Evolutionary conservation across 2,797 vertebrate genomes (phyloP).

Genomic region (Peromyscus attwateri): DNA sequence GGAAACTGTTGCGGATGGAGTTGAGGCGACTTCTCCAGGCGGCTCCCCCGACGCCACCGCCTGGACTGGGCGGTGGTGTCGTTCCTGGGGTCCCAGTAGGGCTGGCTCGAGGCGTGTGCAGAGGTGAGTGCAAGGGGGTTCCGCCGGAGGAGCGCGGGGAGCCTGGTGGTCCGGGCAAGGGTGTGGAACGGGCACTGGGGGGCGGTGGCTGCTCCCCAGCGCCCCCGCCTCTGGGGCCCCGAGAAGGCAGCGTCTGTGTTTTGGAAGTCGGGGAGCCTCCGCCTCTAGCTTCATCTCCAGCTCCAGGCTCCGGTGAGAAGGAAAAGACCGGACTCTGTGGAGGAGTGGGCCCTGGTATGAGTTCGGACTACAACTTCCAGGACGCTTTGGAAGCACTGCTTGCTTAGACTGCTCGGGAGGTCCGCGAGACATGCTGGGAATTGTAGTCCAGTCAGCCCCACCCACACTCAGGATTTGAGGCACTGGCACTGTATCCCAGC

Average conservation of each 20-base stretch:
- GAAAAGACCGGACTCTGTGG: conserved; percentile 86
- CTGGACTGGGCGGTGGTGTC: conserved; percentile 93
- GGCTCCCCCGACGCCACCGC: conserved; percentile 92
- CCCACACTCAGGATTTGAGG: background rate
- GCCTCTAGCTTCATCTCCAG: conserved; percentile 81
- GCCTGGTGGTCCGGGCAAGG: conserved; percentile 90
- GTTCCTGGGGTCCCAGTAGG: conserved; percentile 90
- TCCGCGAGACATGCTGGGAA: background rate
- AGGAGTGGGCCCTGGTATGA: conserved; percentile 75
- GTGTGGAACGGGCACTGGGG: conserved; percentile 90
- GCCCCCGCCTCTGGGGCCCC: conserved; percentile 92
- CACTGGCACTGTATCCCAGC: background rate
- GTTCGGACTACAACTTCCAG: conserved; percentile 19
- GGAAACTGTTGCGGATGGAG: conserved; percentile 96
- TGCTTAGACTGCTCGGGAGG: rapidly evolving
- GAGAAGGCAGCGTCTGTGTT: conserved; percentile 94
- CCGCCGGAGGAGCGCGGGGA: conserved; percentile 91
- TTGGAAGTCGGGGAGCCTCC: conserved; percentile 90
- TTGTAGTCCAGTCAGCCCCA: conserved; percentile 2
- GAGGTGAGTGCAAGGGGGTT: conserved; percentile 95
- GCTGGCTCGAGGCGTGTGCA: conserved; percentile 94
- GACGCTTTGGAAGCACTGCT: background rate
- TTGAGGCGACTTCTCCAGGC: conserved; percentile 97
- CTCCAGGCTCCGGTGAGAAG: conserved; percentile 91
- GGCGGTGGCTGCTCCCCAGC: conserved; percentile 91